Evolutionary conservation across 2,888 invertebrate genomes (phyloP), one percentile per base, ranked within the genome.

Genomic region (Cosmorhoe ocellata): DNA sequence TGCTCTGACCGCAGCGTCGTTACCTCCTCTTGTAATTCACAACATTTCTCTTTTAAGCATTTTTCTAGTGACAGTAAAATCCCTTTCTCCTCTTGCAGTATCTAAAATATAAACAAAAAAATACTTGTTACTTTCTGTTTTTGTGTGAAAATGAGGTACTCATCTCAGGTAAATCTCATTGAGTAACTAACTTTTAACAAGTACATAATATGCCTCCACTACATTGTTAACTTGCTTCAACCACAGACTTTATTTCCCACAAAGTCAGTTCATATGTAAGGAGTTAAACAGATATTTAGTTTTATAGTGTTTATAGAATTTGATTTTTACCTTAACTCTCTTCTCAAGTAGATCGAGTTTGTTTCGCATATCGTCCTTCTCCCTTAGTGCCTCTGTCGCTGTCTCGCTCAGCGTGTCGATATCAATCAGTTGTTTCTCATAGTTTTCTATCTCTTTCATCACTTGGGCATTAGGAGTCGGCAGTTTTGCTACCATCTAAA

Each of bases 351-450:
- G 82, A 0, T 93, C 91, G 58, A 95, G 89, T 79, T 95, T 94
- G 62, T 93, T 92, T 59, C 92, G 91, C 26, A 95, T 76, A 50
- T 89, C 85, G 45, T 92, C 92, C 51, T 93, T 92, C 68, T 93
- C 94, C 51, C 92, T 92, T 67, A 94, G 93, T 1, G 95, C 93
- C 63, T 94, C 93, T 32, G 93, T 91, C 0, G 95, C 93, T 64
- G 94, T 92, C 47, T 92, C 91, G 61, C 93, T 93, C 54, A 97
- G 84, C 26, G 92, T 94, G 59, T 96, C 95, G 28, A 97, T 94
- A 67, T 97, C 96, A 37, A 96, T 93, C 71, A 95, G 93, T 59
- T 94, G 93, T 50, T 93, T 93, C 59, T 94, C 93, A 91, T 96
- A 97, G 56, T 92, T 92, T 51, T 94, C 93, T 52, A 97, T 91